These are phyloP conservation scores for Hipparchia semele DNA, from an alignment of 2,888 invertebrate species.

Conservation along the genomic window DNA sequence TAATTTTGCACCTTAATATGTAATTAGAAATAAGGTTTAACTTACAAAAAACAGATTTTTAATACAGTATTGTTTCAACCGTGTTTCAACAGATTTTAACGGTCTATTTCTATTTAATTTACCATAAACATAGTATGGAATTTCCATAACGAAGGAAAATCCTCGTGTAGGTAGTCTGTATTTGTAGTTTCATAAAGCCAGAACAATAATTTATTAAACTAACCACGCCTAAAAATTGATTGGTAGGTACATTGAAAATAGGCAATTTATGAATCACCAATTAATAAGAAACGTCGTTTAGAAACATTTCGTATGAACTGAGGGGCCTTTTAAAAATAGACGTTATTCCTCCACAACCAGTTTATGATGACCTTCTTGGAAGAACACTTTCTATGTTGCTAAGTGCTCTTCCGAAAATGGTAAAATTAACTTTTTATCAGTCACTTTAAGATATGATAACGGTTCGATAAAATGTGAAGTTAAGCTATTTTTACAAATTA, in stretches of 20 bases:
- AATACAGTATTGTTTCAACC: no score
- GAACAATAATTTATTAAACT: no score
- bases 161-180: no score
- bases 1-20: no score
- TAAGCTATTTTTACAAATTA: constrained; percentile 22
- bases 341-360: constrained; percentile 9
- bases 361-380: constrained; percentile 16
- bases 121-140: no score
- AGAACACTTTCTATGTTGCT: constrained; percentile 12
- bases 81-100: no score
- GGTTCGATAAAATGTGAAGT: constrained; percentile 27
- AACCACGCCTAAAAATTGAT: constrained; percentile 26
- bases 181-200: no score
- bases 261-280: constrained; percentile 12
- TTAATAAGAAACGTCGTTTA: neutral
- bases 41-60: no score
- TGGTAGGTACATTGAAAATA: no score
- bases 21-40: no score
- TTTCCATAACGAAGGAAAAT: no score
- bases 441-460: constrained; percentile 16
- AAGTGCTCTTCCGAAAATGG: constrained; percentile 8
- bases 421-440: constrained; percentile 20
- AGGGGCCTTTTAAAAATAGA: constrained; percentile 18
- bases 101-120: no score
- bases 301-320: neutral